Evolutionary conservation across 1,140 invertebrate species (phyloP).

Genomic region (Idris sp.): DNA sequence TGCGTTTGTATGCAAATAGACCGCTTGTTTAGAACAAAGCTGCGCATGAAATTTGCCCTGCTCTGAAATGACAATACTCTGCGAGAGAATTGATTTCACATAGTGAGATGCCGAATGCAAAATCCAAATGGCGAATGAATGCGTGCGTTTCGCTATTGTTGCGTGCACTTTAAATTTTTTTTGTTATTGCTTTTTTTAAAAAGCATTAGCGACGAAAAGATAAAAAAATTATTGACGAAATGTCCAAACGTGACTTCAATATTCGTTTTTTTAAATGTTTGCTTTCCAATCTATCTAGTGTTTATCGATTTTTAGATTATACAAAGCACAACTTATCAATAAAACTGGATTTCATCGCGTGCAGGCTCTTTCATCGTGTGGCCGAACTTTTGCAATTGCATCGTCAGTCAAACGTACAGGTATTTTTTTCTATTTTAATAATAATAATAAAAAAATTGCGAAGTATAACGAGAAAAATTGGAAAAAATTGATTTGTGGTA

Average conservation of each 20-base stretch:
- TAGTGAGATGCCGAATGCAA: no score
- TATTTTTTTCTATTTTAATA: no score
- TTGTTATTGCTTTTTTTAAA: no score
- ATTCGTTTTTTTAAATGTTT: slow-evolving; percentile 11
- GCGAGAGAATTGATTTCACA: no score
- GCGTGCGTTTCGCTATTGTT: no score
- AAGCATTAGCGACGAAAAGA: slow-evolving; percentile 1
- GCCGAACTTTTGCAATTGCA: not conserved
- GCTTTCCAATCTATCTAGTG: slow-evolving; percentile 1
- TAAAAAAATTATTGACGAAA: slow-evolving; percentile 10
- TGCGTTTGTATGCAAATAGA: no score
- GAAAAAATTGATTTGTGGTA: no score
- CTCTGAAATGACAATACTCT: no score
- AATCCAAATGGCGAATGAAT: no score
- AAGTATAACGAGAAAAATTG: not conserved
- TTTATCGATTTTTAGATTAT: slow-evolving; percentile 23
- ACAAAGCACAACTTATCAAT: slow-evolving; percentile 17
- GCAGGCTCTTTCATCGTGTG: slow-evolving; percentile 9
- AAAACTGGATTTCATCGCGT: slow-evolving; percentile 19
- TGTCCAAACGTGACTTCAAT: slow-evolving; percentile 7
- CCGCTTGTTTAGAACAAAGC: no score
- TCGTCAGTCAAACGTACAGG: slow-evolving; percentile 5
- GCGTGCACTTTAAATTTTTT: no score
- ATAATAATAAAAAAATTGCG: slow-evolving; percentile 3
- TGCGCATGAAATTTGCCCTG: no score